These are phyloP conservation scores for Apoda limacodes DNA, from an alignment of 2,888 invertebrate species.

Conservation along the genomic window DNA sequence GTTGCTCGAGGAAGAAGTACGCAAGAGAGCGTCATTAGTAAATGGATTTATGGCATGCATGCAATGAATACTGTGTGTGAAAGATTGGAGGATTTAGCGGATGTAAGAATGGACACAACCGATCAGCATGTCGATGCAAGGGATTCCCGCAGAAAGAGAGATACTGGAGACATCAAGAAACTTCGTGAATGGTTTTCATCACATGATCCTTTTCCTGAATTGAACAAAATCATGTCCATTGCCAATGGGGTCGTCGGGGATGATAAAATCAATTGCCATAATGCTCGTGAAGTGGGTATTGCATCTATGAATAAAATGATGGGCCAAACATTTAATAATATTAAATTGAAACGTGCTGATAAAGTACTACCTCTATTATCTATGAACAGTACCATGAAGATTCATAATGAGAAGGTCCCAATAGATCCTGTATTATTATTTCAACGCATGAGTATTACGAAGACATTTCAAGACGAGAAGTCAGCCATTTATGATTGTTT, in stretches of 20 bases:
- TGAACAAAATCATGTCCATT: constrained; percentile 20
- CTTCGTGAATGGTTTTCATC: constrained; percentile 28
- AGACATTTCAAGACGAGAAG: constrained; percentile 19
- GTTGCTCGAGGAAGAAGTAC: too few species aligned
- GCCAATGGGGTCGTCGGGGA: constrained; percentile 21
- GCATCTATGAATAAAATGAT: constrained; percentile 25
- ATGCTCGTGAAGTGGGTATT: constrained; percentile 27
- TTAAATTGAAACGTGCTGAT: constrained; percentile 30
- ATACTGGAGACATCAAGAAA: constrained; percentile 18
- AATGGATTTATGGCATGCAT: too few species aligned
- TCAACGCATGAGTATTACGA: constrained; percentile 28
- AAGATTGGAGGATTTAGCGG: too few species aligned
- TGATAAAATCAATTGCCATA: constrained; percentile 20
- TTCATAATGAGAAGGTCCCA: constrained; percentile 27
- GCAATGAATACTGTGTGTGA: too few species aligned
- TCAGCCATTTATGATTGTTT: constrained; percentile 24
- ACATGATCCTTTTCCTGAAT: constrained; percentile 28
- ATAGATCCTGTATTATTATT: constrained; percentile 28
- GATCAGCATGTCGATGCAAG: too few species aligned
- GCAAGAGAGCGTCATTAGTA: too few species aligned
- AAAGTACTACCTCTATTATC: constrained; percentile 30
- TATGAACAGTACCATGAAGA: constrained; percentile 26
- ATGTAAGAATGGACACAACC: too few species aligned
- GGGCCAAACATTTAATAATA: constrained; percentile 23
- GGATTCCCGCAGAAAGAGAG: too few species aligned